Evolutionary conservation across 2,797 vertebrate species (phyloP).

Genomic region (Falco columbarius): DNA sequence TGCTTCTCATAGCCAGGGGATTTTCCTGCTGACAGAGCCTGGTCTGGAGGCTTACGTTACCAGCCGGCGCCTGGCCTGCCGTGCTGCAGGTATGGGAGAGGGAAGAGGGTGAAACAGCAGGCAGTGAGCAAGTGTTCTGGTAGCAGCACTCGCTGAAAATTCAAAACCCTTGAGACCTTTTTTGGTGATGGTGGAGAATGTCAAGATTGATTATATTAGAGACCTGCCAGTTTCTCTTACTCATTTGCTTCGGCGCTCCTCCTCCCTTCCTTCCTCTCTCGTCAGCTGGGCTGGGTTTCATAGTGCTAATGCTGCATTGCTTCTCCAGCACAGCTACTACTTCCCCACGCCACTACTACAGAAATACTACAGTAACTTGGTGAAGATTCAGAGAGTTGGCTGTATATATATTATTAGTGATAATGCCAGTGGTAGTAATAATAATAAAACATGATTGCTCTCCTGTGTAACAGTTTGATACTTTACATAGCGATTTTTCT

Average conservation of each 20-base stretch:
- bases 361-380: conserved; percentile 1
- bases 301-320: neutral
- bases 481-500: neutral
- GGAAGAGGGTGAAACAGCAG: neutral
- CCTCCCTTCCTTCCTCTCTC: conserved; percentile 65
- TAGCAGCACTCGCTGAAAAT: neutral
- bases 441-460: neutral
- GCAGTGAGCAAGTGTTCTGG: neutral
- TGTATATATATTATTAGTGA: neutral
- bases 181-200: conserved; percentile 38
- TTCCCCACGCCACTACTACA: conserved; percentile 5
- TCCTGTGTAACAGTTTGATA: neutral
- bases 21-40: conserved; percentile 42
- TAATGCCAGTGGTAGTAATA: neutral
- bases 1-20: neutral
- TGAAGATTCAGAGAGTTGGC: neutral
- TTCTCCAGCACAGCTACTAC: conserved; percentile 2
- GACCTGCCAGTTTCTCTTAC: conserved; percentile 52
- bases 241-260: neutral
- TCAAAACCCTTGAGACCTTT: conserved; percentile 34
- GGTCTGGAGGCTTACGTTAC: neutral
- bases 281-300: conserved; percentile 9
- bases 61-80: neutral
- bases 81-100: conserved; percentile 10
- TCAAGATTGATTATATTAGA: conserved; percentile 29